Evolutionary conservation across 2,113 vertebrate species (phyloP).

Genomic region (Crotalus horridus): DNA sequence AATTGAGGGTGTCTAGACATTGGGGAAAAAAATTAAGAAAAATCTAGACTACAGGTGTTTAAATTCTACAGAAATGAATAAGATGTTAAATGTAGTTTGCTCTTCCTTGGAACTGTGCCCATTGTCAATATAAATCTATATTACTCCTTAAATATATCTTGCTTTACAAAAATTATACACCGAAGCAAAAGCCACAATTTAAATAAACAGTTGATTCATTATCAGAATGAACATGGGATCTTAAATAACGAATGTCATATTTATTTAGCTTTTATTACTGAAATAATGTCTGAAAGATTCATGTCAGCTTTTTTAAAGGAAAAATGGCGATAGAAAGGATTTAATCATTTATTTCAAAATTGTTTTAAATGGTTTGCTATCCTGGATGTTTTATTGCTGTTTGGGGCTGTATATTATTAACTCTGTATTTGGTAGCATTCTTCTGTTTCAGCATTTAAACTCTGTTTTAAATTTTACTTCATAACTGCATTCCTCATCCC

Average conservation of each 20-base stretch:
- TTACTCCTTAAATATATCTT: conserved; percentile 7
- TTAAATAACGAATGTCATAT: conserved; percentile 19
- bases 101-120: conserved; percentile 17
- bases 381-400: conserved; percentile 35
- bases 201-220: conserved; percentile 17
- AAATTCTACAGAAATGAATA: not conserved
- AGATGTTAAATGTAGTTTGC: conserved; percentile 9
- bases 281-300: conserved; percentile 41
- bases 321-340: conserved; percentile 36
- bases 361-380: conserved; percentile 39
- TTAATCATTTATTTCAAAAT: conserved; percentile 42
- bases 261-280: conserved; percentile 35
- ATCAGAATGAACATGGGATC: conserved; percentile 3
- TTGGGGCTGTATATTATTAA: conserved; percentile 28
- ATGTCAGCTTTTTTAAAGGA: conserved; percentile 42
- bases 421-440: conserved; percentile 34
- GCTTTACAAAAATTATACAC: conserved; percentile 28
- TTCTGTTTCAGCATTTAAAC: conserved; percentile 45
- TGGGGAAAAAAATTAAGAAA: not conserved
- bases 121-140: conserved; percentile 15
- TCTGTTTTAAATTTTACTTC: conserved; percentile 43
- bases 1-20: not conserved
- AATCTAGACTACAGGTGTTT: not conserved
- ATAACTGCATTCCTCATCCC: not conserved
- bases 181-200: not conserved